phyloP scores from a whole-genome alignment of 2,113 vertebrate genomes.

The Vombatus ursinus region DNA sequence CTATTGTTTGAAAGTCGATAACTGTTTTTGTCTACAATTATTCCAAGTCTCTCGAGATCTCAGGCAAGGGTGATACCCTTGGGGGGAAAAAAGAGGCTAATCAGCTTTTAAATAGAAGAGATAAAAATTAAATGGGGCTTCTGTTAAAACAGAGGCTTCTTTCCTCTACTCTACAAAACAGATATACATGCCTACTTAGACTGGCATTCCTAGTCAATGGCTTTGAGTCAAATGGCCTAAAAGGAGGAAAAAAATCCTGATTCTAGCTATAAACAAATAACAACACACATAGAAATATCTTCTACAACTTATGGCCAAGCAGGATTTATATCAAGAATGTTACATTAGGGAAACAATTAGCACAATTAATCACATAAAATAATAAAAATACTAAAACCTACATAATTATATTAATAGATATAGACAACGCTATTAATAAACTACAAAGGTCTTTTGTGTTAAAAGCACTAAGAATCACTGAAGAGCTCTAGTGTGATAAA shows the following conservation, averaged over 20 bases:
- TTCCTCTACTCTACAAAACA: not conserved
- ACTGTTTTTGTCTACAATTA: not conserved
- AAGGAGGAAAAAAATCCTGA: not conserved
- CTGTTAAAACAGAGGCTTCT: constrained; percentile 56
- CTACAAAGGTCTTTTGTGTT: not conserved
- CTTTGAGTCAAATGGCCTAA: not conserved
- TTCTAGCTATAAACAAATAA: constrained; percentile 54
- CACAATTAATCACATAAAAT: not conserved
- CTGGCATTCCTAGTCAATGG: not conserved
- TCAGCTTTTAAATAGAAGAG: constrained; percentile 52
- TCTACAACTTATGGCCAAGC: not conserved
- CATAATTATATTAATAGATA: not conserved
- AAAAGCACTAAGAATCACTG: not conserved
- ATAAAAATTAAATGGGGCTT: constrained; percentile 67
- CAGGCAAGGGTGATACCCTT: constrained; percentile 57
- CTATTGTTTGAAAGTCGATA: constrained; percentile 40
- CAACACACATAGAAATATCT: not conserved
- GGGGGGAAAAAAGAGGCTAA: constrained; percentile 56
- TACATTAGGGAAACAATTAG: not conserved
- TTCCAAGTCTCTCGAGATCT: constrained; percentile 39
- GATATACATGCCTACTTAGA: not conserved
- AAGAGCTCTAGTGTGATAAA: not conserved
- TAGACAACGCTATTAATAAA: not conserved
- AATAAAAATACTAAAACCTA: not conserved
- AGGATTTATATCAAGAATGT: not conserved